Percentiles rank a stretch among this genome's conserved stretches.
phyloP scores from a whole-genome alignment of 2,888 invertebrate species.

The Hermaeophaga mercurialis region DNA sequence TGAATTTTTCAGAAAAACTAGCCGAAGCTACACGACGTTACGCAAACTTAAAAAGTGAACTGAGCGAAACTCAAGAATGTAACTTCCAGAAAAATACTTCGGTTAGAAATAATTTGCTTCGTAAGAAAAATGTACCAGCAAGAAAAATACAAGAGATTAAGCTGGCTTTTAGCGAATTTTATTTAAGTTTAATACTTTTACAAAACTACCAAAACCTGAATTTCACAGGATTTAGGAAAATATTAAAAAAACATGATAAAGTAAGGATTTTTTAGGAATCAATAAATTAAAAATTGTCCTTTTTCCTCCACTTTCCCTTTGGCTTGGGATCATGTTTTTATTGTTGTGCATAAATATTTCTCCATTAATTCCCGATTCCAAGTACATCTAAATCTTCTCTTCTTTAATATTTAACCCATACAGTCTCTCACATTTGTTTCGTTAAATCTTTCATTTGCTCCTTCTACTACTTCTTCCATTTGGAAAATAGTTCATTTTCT shows the following conservation, averaged over 20 bases:
- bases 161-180: slow-evolving; percentile 98
- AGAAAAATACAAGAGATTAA: slow-evolving; percentile 92
- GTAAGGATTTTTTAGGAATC: slow-evolving; percentile 65
- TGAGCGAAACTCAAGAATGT: slow-evolving; percentile 61
- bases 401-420: too few relatives aligned
- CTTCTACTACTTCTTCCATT: too few relatives aligned
- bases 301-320: too few relatives aligned
- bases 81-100: slow-evolving; percentile 51
- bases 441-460: too few relatives aligned
- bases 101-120: slow-evolving; percentile 52
- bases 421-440: too few relatives aligned
- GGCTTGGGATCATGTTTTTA: too few relatives aligned
- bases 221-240: slow-evolving; percentile 98
- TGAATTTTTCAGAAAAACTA: slow-evolving; percentile 41
- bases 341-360: too few relatives aligned
- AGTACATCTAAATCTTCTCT: too few relatives aligned
- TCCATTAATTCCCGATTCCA: too few relatives aligned
- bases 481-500: too few relatives aligned
- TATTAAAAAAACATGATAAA: slow-evolving; percentile 99
- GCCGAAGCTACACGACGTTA: slow-evolving; percentile 85
- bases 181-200: slow-evolving; percentile 91
- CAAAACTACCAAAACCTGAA: slow-evolving; percentile 99
- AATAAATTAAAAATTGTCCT: too few relatives aligned
- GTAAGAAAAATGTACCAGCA: slow-evolving; percentile 62
- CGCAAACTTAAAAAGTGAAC: slow-evolving; percentile 86